These are phyloP conservation scores for Hofmannophila pseudospretella DNA, from an alignment of 2,888 invertebrate genomes.

Conservation along the genomic window DNA sequence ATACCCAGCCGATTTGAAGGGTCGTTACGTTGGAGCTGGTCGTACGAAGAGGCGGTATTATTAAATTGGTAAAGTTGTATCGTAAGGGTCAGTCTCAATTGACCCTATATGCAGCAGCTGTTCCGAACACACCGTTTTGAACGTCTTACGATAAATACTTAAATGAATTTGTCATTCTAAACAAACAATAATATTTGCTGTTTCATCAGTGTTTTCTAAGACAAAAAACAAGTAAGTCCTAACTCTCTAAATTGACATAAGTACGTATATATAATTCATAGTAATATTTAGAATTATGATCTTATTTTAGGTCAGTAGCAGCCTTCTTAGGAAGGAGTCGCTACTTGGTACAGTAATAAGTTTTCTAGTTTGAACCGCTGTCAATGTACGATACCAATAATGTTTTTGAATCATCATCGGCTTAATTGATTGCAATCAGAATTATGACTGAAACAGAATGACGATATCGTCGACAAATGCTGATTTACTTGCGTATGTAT, in stretches of 20 bases:
- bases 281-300: too few relatives aligned
- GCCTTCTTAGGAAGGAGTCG: too few relatives aligned
- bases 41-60: conserved; percentile 18
- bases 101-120: conserved; percentile 64
- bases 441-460: background rate
- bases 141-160: conserved; percentile 39
- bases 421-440: conserved; percentile 39
- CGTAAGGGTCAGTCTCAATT: conserved; percentile 66
- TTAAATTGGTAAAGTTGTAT: conserved; percentile 46
- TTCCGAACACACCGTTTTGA: conserved; percentile 46
- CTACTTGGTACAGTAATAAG: too few relatives aligned
- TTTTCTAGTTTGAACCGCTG: too few relatives aligned
- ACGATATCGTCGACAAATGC: background rate
- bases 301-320: too few relatives aligned
- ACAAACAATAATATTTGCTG: background rate
- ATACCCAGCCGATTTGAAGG: conserved; percentile 31
- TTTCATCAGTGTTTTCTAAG: too few relatives aligned
- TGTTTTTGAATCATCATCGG: conserved; percentile 54
- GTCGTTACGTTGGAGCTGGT: conserved; percentile 11
- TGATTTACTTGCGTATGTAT: background rate
- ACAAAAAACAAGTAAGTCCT: too few relatives aligned
- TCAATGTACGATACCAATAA: conserved; percentile 8
- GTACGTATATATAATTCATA: too few relatives aligned
- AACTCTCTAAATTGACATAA: too few relatives aligned
- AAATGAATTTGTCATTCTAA: background rate